These are phyloP conservation scores for Gandaritis pyraliata DNA, from an alignment of 2,888 invertebrate genomes.

Conservation along the genomic window DNA sequence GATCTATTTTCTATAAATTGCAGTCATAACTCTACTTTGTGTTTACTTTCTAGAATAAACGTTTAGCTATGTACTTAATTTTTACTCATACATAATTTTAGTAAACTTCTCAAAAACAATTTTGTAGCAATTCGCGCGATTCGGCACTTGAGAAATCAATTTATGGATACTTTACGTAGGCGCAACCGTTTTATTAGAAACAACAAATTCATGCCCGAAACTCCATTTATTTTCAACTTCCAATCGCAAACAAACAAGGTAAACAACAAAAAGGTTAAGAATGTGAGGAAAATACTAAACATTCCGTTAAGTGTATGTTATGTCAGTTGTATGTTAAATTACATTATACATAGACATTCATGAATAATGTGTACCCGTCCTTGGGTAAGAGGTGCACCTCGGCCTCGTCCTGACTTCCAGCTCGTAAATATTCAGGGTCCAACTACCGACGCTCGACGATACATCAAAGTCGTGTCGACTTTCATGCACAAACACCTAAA, in stretches of 20 bases:
- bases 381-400: slow-evolving; percentile 47
- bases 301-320: slow-evolving; percentile 45
- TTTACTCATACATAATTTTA: background rate
- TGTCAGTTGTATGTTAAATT: slow-evolving; percentile 55
- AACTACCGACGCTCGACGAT: slow-evolving; percentile 63
- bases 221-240: slow-evolving; percentile 21
- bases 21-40: background rate
- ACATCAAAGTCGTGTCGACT: slow-evolving; percentile 72
- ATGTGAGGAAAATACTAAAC: slow-evolving; percentile 23
- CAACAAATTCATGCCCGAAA: slow-evolving; percentile 25
- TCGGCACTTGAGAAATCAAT: slow-evolving; percentile 18
- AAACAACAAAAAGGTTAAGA: slow-evolving; percentile 29
- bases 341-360: slow-evolving; percentile 44
- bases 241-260: slow-evolving; percentile 28
- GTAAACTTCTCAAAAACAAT: background rate
- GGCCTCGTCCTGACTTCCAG: slow-evolving; percentile 50
- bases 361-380: slow-evolving; percentile 69
- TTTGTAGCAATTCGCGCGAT: background rate
- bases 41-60: background rate
- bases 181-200: slow-evolving; percentile 19
- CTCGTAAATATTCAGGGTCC: slow-evolving; percentile 78
- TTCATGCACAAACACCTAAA: slow-evolving; percentile 55
- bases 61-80: background rate
- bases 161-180: slow-evolving; percentile 13
- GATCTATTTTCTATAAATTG: background rate